Percentiles rank a stretch among this genome's conserved stretches.
Conservation (phyloP, 2,888 invertebrate genomes). For the Pachycephus smyrnensis region DNA sequence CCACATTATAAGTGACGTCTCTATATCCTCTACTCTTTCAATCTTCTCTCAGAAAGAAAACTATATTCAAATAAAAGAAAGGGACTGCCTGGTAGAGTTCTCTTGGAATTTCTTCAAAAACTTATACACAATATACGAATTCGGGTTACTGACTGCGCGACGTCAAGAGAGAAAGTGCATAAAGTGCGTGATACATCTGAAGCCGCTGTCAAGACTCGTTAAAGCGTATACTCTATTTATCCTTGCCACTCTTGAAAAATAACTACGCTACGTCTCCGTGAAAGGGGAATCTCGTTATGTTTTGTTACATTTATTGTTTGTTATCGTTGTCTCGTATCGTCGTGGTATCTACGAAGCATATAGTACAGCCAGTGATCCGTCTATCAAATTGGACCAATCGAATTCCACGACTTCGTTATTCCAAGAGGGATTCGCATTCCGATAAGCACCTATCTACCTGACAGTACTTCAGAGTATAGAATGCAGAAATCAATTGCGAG, state of each 20-base stretch:
- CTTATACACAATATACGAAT: background rate
- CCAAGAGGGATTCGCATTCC: background rate
- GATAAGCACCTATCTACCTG: background rate
- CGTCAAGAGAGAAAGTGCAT: background rate
- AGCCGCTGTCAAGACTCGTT: background rate
- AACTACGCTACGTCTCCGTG: background rate
- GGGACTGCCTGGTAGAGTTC: background rate
- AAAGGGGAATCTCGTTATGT: too few species aligned
- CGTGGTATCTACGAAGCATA: background rate
- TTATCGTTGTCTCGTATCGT: background rate
- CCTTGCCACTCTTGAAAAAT: background rate
- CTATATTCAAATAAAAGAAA: background rate
- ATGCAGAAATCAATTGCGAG: background rate
- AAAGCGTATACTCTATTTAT: too few species aligned
- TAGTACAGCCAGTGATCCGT: background rate
- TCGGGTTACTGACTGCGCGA: background rate
- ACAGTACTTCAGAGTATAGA: background rate
- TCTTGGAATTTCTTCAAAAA: background rate
- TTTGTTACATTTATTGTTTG: too few species aligned
- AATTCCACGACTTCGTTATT: background rate
- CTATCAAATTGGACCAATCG: background rate
- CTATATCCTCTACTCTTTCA: background rate
- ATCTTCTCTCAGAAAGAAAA: background rate
- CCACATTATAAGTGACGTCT: background rate
- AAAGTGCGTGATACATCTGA: background rate